phyloP scores from a whole-genome alignment of 2,113 vertebrate species.

The Chloebia gouldiae region DNA sequence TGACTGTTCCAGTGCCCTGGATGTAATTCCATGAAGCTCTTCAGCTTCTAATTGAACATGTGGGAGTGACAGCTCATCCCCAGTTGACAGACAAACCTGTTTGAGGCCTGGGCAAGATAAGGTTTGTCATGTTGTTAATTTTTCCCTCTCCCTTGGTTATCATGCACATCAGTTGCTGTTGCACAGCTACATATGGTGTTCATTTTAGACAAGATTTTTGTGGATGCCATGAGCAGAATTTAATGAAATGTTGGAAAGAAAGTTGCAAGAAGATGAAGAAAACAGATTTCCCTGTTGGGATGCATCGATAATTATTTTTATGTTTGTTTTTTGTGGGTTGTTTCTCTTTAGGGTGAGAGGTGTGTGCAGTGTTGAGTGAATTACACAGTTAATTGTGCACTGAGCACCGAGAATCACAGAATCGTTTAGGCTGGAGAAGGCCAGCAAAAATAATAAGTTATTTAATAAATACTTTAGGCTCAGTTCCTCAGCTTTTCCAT shows the following conservation, averaged over 20 bases:
- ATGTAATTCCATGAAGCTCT: background rate
- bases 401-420: background rate
- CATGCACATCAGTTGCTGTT: background rate
- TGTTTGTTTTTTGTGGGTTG: background rate
- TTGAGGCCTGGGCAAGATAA: background rate
- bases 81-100: constrained; percentile 11
- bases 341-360: background rate
- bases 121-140: background rate
- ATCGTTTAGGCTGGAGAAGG: background rate
- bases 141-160: background rate
- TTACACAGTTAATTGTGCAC: background rate
- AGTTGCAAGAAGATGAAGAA: background rate
- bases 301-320: background rate
- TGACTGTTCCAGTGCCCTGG: constrained; percentile 25
- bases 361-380: background rate
- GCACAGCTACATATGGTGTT: background rate
- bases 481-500: background rate
- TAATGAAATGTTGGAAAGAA: background rate
- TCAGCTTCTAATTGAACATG: background rate
- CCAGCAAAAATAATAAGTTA: background rate
- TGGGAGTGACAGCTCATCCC: background rate
- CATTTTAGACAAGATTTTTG: background rate
- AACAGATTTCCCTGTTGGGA: background rate
- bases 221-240: background rate
- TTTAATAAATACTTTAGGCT: background rate